Conservation (phyloP, 1,140 invertebrate species). For the Polyergus mexicanus region DNA sequence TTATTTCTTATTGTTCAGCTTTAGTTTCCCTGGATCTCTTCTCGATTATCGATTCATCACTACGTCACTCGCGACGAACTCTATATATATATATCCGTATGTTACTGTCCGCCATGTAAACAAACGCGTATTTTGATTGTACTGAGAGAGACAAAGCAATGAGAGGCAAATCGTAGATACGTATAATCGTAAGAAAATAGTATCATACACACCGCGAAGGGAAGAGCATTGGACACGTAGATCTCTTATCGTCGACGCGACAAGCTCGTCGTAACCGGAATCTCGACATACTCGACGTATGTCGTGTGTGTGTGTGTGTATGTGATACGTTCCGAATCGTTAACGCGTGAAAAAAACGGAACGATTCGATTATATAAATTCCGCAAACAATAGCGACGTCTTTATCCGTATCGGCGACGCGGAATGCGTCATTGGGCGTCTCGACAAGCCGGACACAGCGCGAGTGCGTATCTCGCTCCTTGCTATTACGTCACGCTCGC, state of each 20-base stretch:
- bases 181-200: neutral
- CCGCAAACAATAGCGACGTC: neutral
- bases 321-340: neutral
- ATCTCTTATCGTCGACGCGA: neutral
- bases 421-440: neutral
- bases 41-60: neutral
- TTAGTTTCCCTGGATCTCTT: slow-evolving; percentile 18
- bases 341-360: neutral
- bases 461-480: neutral
- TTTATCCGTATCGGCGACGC: no score
- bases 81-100: neutral
- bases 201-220: neutral
- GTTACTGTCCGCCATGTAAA: neutral
- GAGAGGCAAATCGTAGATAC: neutral
- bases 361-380: neutral
- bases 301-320: neutral
- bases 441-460: neutral
- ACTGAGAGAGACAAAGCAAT: neutral
- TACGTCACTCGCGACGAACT: neutral
- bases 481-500: slow-evolving; percentile 27
- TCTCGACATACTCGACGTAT: neutral
- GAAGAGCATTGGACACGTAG: neutral
- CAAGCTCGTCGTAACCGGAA: neutral
- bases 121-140: neutral
- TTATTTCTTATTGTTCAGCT: neutral